Evolutionary conservation across 2,797 vertebrate genomes (phyloP), one percentile per base, ranked within the genome.

Genomic region (Apogon hyalosoma): DNA sequence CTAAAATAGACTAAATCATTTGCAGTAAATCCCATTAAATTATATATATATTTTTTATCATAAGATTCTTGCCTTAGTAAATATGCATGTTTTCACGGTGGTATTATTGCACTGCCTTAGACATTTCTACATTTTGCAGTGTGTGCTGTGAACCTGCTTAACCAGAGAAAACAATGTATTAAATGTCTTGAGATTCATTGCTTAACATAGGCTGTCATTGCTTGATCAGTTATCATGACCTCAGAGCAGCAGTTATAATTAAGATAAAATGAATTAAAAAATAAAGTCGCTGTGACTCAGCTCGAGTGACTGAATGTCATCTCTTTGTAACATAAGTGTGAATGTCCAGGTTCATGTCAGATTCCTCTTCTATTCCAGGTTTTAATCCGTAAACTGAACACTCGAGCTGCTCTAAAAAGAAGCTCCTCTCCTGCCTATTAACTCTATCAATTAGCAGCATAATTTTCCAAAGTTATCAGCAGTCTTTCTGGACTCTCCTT

Each of bases 191-290:
- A 77, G 82, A 90, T 90, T 86, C 83, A 88, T 88, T 64, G 72
- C 46, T 55, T 65, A 36, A 58, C 77, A 83, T 11, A 55, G 77
- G 81, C 63, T 40, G 56, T 62, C 62, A 67, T 75, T 68, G 63
- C 59, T 60, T 64, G 66, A 82, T 91, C 84, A 66, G 81, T 87
- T 84, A 80, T 69, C 50, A 12, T 64, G 76, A 87, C 82, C 86
- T 80, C 79, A 28, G 73, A 79, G 80, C 75, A 63, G 69, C 80
- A 86, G 46, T 66, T 54, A 18, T 80, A 82, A 92, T 84, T 87
- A 86, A 88, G 83, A 89, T 87, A 80, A 79, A 81, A 66, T 58
- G 64, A 82, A 80, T 82, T 77, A 70, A 71, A 85, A 80, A 75
- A 46, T n/a, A 50, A 73, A 71, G 49, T 19, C 61, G 81, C 77